Evolutionary conservation across 2,888 invertebrate species (phyloP).

Genomic region (Leistus spinibarbis): DNA sequence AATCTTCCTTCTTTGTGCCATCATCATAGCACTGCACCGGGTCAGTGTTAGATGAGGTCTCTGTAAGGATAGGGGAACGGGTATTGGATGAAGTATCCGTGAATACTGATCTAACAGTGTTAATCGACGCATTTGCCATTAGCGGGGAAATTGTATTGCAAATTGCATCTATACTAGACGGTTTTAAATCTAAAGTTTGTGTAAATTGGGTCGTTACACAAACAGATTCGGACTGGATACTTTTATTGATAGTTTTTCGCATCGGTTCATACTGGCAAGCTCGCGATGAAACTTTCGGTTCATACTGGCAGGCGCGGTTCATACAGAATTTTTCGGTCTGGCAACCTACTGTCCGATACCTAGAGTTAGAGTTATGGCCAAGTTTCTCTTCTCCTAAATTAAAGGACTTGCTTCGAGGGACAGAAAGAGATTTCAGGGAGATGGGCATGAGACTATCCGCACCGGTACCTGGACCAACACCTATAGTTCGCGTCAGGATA

Average conservation of each 20-base stretch:
- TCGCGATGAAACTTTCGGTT: slow-evolving; percentile 48
- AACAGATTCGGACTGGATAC: slow-evolving; percentile 49
- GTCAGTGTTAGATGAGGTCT: slow-evolving; percentile 28
- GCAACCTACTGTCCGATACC: slow-evolving; percentile 61
- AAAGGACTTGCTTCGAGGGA: slow-evolving; percentile 64
- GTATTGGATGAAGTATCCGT: slow-evolving; percentile 24
- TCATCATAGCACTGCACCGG: slow-evolving; percentile 44
- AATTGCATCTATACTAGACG: slow-evolving; percentile 44
- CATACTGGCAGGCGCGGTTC: slow-evolving; percentile 47
- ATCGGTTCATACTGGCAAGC: slow-evolving; percentile 49
- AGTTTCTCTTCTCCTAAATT: slow-evolving; percentile 64
- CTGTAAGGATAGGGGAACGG: not conserved
- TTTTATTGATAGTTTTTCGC: slow-evolving; percentile 47
- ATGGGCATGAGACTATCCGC: slow-evolving; percentile 53
- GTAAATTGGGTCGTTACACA: slow-evolving; percentile 47
- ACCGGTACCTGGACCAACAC: slow-evolving; percentile 61
- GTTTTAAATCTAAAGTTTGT: slow-evolving; percentile 51
- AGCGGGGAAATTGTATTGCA: slow-evolving; percentile 12
- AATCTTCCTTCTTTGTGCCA: slow-evolving; percentile 29
- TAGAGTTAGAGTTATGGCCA: slow-evolving; percentile 50
- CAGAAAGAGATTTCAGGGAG: slow-evolving; percentile 58
- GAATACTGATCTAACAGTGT: slow-evolving; percentile 1
- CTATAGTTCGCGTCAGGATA: slow-evolving; percentile 61
- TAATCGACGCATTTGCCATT: slow-evolving; percentile 6
- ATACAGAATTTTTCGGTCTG: slow-evolving; percentile 48